phyloP scores from a whole-genome alignment of 2,888 invertebrate species.

The Nysson spinosus region DNA sequence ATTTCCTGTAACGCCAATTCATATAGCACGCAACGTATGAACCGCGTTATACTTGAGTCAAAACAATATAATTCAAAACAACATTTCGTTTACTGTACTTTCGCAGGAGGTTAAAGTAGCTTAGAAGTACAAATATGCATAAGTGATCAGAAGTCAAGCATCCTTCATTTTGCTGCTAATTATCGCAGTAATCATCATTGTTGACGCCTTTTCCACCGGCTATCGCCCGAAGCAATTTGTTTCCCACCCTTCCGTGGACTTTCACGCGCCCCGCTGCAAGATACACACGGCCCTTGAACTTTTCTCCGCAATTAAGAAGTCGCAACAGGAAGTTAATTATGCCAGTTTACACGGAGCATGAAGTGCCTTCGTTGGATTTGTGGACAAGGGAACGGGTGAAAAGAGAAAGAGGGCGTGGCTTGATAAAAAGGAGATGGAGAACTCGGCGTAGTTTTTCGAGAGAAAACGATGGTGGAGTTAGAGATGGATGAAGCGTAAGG shows the following conservation, averaged over 20 bases:
- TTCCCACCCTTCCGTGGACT: background rate
- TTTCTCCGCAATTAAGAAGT: slow-evolving; percentile 47
- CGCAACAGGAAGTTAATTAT: slow-evolving; percentile 46
- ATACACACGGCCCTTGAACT: slow-evolving; percentile 37
- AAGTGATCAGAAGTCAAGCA: too few species aligned
- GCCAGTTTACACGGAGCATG: slow-evolving; percentile 38
- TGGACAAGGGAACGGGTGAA: slow-evolving; percentile 10
- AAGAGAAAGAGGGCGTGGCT: background rate
- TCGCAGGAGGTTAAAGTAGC: too few species aligned
- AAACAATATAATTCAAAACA: too few species aligned
- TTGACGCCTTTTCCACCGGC: slow-evolving; percentile 17
- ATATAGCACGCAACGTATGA: too few species aligned
- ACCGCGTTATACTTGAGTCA: too few species aligned
- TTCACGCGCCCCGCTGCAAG: slow-evolving; percentile 19
- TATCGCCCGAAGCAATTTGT: background rate
- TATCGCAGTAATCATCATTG: slow-evolving; percentile 22
- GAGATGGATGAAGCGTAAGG: background rate
- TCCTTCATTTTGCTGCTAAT: background rate
- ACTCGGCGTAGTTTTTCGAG: too few species aligned
- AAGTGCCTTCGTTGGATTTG: slow-evolving; percentile 28
- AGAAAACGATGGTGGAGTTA: background rate
- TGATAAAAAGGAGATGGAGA: background rate
- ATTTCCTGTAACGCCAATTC: too few species aligned
- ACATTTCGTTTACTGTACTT: too few species aligned
- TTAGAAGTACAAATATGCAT: too few species aligned